Base-by-base conservation (phyloP, 2,888 invertebrate species). In the Danaus chrysippus region DNA sequence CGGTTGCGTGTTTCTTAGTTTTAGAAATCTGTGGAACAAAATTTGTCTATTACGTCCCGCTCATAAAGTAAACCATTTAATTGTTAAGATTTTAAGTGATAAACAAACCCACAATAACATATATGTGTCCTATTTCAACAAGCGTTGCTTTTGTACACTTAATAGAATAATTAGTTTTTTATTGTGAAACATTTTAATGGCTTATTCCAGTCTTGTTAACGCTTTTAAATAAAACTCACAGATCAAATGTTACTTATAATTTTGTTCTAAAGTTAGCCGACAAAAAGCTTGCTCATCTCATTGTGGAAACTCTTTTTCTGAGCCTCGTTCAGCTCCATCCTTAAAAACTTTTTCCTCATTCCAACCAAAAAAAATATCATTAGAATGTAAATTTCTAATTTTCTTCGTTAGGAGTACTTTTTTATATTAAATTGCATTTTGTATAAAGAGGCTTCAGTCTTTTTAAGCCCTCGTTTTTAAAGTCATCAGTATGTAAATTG, bases 381-480 rank as follows among this genome's bases (percentile, higher is more conserved):
- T 79, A 83, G 83, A 82, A 84, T 84, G 83, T 83, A 81, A 81
- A 83, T 83, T 81, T 84, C 83, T 83, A 84, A 86, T 86, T 81
- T 78, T 76, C 82, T 49, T 81, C 79, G 79, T 85, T 83, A 82
- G 80, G 17, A 49, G 76, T 73, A 75, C 73, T 72, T 72, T 70
- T 76, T 70, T 76, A 63, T 60, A 68, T 64, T 58, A 62, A 64
- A 63, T 61, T 62, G 63, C 65, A 65, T 65, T 68, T 63, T 59
- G 49, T 49, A 49, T 34, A 34, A 34, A 2, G 23, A 17, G 17
- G 17, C 49, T 49, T 49, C 17, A 49, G 10, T 15, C 49, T 17
- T 11, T 17, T 34, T 34, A 34, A 34, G 8, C 3, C 23, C 8
- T 34, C 23, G 8, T 34, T 34, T 34, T 34, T 34, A 2, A 34